These are phyloP conservation scores for Poecilia picta DNA, from an alignment of 2,797 vertebrate genomes.

Conservation along the genomic window DNA sequence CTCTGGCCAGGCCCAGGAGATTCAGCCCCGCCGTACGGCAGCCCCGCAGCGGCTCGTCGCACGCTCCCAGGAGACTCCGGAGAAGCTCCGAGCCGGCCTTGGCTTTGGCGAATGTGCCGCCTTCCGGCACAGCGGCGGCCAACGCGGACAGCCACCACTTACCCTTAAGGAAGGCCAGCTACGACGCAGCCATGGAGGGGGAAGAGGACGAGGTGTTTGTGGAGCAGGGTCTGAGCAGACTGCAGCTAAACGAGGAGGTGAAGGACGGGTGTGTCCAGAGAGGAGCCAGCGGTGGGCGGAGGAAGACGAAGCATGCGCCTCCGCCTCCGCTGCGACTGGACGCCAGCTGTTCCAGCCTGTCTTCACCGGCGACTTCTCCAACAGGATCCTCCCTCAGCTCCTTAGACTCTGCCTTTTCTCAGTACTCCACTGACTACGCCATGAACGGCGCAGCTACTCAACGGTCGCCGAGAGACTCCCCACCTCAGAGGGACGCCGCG, in stretches of 20 bases:
- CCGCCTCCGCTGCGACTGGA: conserved; percentile 82
- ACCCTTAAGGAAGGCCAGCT: conserved; percentile 86
- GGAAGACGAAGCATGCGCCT: conserved; percentile 69
- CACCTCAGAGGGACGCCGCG: conserved; percentile 55
- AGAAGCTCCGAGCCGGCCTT: conserved; percentile 90
- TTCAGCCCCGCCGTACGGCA: conserved; percentile 60
- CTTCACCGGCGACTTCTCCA: conserved; percentile 89
- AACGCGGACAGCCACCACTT: conserved; percentile 52
- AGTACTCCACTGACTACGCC: conserved; percentile 89
- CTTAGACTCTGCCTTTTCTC: conserved; percentile 92
- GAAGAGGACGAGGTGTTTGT: conserved; percentile 68
- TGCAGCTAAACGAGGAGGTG: conserved; percentile 64
- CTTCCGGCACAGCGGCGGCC: conserved; percentile 43
- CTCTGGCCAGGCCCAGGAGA: conserved; percentile 72
- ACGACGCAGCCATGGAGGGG: conserved; percentile 81
- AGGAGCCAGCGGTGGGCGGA: conserved; percentile 51
- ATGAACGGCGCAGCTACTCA: conserved; percentile 72
- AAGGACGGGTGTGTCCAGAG: conserved; percentile 43
- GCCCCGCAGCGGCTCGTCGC: conserved; percentile 60
- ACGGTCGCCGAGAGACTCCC: conserved; percentile 54
- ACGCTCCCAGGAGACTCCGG: conserved; percentile 79
- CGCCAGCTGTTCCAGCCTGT: conserved; percentile 89
- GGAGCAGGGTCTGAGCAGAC: conserved; percentile 52
- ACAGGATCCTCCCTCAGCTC: conserved; percentile 92
- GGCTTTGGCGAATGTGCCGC: conserved; percentile 49